Evolutionary conservation across 23 tunicate genomes (phyloP).

Genomic region (Aplidium turbinatum): DNA sequence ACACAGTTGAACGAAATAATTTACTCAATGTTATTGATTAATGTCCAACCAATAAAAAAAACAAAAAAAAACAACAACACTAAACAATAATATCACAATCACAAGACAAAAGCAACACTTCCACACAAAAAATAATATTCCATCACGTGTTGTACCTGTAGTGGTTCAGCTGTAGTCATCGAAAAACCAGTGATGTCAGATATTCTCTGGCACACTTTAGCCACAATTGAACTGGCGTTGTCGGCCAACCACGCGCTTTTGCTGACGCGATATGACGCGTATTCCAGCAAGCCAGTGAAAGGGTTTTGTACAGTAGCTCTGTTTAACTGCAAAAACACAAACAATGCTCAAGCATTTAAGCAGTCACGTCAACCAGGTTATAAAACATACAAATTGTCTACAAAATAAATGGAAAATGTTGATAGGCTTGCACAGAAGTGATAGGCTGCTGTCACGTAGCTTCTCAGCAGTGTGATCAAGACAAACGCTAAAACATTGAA

Average conservation of each 20-base stretch:
- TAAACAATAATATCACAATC: too few relatives aligned
- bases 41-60: too few relatives aligned
- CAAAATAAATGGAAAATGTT: neutral
- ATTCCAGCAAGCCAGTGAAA: slow-evolving; percentile 64
- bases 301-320: slow-evolving; percentile 92
- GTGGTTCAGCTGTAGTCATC: slow-evolving; percentile 74
- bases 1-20: too few relatives aligned
- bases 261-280: slow-evolving; percentile 79
- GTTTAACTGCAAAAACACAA: slow-evolving; percentile 20
- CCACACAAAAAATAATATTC: too few relatives aligned
- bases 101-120: too few relatives aligned
- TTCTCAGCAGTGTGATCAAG: too few relatives aligned
- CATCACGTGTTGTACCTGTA: too few relatives aligned
- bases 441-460: neutral
- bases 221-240: slow-evolving; percentile 28
- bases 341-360: too few relatives aligned
- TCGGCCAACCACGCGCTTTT: slow-evolving; percentile 90
- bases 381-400: neutral
- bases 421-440: neutral
- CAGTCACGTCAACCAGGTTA: neutral
- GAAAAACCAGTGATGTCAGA: slow-evolving; percentile 46
- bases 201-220: slow-evolving; percentile 48
- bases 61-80: too few relatives aligned
- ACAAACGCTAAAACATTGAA: too few relatives aligned
- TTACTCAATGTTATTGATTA: too few relatives aligned